These are phyloP conservation scores for Campoletis raptor DNA, from an alignment of 2,888 invertebrate genomes.

Conservation along the genomic window DNA sequence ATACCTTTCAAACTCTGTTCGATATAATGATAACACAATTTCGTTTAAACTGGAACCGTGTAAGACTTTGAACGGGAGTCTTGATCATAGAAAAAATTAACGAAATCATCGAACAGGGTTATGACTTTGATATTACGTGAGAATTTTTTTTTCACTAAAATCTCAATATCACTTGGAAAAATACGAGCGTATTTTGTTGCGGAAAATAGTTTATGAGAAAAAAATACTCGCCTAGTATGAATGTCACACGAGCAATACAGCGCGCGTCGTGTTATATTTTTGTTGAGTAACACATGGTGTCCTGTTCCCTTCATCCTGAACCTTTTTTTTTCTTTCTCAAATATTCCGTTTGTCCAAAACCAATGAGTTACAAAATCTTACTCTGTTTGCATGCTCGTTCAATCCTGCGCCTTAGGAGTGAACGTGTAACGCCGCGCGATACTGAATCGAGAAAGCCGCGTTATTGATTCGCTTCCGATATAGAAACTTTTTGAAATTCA, in stretches of 20 bases:
- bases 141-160: background rate
- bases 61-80: background rate
- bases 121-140: slow-evolving; percentile 60
- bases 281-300: slow-evolving; percentile 38
- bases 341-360: slow-evolving; percentile 18
- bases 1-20: slow-evolving; percentile 56
- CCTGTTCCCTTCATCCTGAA: slow-evolving; percentile 38
- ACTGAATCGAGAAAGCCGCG: slow-evolving; percentile 53
- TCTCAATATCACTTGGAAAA: slow-evolving; percentile 28
- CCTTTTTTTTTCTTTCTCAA: slow-evolving; percentile 42
- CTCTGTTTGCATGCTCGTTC: slow-evolving; percentile 66
- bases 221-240: slow-evolving; percentile 39
- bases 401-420: slow-evolving; percentile 81
- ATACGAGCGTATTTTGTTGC: background rate
- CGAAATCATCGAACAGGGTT: slow-evolving; percentile 59
- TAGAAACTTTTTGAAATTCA: background rate
- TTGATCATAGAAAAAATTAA: slow-evolving; percentile 19
- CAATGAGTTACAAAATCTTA: slow-evolving; percentile 13
- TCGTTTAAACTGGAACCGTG: background rate
- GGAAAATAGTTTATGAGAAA: slow-evolving; percentile 3
- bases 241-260: slow-evolving; percentile 43
- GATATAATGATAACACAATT: slow-evolving; percentile 17
- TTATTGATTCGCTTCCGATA: background rate
- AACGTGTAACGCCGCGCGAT: slow-evolving; percentile 63
- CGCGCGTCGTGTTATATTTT: slow-evolving; percentile 65